A percentile compares a stretch with the other conserved stretches of the same genome.
Conservation (phyloP, 2,113 vertebrate species). For the Cephalopholis sonnerati region DNA sequence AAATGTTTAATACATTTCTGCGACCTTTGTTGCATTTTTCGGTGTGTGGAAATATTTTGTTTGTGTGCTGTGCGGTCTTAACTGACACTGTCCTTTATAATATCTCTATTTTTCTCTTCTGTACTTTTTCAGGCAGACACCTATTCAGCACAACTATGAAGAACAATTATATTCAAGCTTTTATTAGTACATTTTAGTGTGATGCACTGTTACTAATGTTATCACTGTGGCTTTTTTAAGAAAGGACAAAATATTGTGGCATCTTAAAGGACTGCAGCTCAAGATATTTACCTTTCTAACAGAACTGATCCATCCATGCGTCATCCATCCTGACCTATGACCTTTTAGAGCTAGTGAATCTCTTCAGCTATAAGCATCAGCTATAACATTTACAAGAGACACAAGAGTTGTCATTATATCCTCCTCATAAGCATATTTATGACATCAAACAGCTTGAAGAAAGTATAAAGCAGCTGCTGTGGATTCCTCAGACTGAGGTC, state of each 20-base stretch:
- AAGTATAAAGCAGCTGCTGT: background rate
- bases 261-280: background rate
- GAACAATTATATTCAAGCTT: background rate
- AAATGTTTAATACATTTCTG: background rate
- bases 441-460: background rate
- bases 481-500: slow-evolving; percentile 2
- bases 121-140: background rate
- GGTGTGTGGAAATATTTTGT: background rate
- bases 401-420: background rate
- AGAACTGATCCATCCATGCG: background rate
- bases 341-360: background rate
- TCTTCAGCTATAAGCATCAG: background rate
- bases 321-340: background rate
- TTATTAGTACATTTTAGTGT: background rate
- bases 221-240: background rate
- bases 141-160: background rate
- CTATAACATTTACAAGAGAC: background rate
- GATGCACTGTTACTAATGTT: background rate
- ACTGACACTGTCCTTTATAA: background rate
- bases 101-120: background rate
- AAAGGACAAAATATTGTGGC: background rate
- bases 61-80: background rate
- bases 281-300: background rate
- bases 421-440: background rate
- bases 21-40: background rate